Base-by-base conservation (phyloP, 2,113 vertebrate genomes). In the Pseudorasbora parva region DNA sequence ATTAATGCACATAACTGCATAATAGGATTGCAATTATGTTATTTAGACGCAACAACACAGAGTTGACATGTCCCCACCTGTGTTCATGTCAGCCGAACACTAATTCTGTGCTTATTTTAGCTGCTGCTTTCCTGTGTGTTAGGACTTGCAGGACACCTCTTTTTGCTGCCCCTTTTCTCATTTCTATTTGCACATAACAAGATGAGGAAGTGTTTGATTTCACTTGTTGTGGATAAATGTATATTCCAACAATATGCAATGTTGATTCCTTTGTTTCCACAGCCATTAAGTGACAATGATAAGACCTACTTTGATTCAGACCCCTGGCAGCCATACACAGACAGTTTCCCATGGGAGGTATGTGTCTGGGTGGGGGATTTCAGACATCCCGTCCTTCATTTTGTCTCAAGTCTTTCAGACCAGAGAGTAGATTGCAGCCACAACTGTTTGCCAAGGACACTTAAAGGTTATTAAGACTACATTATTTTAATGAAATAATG, bases 1-100 rank as follows among this genome's bases (percentile, higher is more conserved):
- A 93, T 93, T 92, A 93, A 90, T 88, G 88, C 87, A 91, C 91
- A 93, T 93, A 93, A 91, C 89, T 87, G 90, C 89, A 93, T 92
- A 93, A 93, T 92, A 88, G 86, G 87, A 84, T 76, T 79, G 83
- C 88, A 91, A 91, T 92, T 92, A 91, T 87, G 85, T 43, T 56
- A 85, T 75, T 83, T 75, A 79, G 84, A 90, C 9, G 82, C 87
- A 88, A 76, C 73, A 69, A 78, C 51, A 72, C 71, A n/a, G 71
- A 15, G 62, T 88, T 90, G 90, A 89, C 89, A 91, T 88, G 91
- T 91, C 92, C 91, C 93, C 92, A 93, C 92, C 92, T 93, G 93
- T 91, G 86, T 88, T 88, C 86, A 87, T 91, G 92, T 93, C 91
- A 92, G 90, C 85, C 85, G 84, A 87, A 92, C 89, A 90, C 89